These are phyloP conservation scores for Heliconius ismenius DNA, from an alignment of 2,888 invertebrate species.

Conservation along the genomic window DNA sequence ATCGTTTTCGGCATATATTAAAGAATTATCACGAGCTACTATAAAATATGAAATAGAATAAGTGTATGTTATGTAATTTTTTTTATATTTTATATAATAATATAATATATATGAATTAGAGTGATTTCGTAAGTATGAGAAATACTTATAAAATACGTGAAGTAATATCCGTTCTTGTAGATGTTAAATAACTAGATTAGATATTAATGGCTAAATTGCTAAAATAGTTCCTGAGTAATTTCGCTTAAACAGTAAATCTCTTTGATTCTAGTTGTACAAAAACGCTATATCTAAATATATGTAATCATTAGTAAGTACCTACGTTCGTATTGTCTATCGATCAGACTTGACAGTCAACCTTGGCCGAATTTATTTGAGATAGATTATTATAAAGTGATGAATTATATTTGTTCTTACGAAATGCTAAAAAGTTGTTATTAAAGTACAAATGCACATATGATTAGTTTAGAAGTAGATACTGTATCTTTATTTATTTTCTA, in stretches of 20 bases:
- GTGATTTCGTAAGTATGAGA: neutral
- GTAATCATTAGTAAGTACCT: neutral
- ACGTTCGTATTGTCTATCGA: neutral
- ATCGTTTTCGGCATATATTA: conserved; percentile 6
- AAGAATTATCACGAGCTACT: neutral
- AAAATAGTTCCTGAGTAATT: neutral
- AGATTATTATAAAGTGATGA: neutral
- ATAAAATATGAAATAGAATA: conserved; percentile 3
- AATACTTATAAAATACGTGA: neutral
- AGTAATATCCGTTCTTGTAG: neutral
- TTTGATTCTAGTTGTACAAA: no score
- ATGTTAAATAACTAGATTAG: neutral
- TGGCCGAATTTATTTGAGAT: neutral
- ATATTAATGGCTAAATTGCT: neutral
- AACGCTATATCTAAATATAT: neutral
- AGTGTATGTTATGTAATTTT: conserved; percentile 1
- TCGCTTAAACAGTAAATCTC: neutral
- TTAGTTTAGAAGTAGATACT: neutral
- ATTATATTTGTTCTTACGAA: neutral
- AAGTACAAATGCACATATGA: neutral
- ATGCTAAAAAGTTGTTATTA: neutral
- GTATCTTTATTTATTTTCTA: neutral
- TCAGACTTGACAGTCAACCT: neutral
- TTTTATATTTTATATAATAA: neutral
- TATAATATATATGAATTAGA: neutral